Evolutionary conservation across 92 coral and sea anemone species (phyloP), one percentile per base, ranked within the genome.

Genomic region (Epizoanthus scotinus): DNA sequence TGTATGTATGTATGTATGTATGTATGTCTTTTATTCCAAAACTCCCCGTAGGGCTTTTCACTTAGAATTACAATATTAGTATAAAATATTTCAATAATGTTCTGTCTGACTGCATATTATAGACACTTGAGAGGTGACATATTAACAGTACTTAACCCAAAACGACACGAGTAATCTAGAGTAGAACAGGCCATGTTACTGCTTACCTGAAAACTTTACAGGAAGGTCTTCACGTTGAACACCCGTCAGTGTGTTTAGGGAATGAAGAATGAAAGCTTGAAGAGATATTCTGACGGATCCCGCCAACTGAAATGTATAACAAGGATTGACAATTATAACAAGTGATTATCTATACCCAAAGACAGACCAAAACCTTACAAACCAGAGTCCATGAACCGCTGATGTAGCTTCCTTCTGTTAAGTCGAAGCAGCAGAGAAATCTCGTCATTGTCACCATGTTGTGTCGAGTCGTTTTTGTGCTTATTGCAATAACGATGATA

Each of bases 371-470:
- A 47, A 47, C 12, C 52, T 47, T 17, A 75, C 81, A 58, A 75
- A 75, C 81, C 81, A 75, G 67, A 36, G 81, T 58, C 81, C 81
- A 75, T 3, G 67, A 75, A 12, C 68, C 81, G 42, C 81, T 75
- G 34, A 75, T 75, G 29, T 75, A 75, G n/a, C 68, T 75, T 21
- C 81, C 81, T 40, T 75, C 81, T 75, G 20, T 40, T 0, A 57
- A 18, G 49, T 75, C 81, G 66, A 75, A 75, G 68, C 81, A 75
- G 34, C 81, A 75, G 20, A 75, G 81, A 75, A 34, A 75, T 75
- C 17, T 75, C 5, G 27, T 60, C 44, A 75, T n/a, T 2, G 40
- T 34, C 12, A 75, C 57, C 81, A 75, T 75, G 9, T 60, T 38
- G 10, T 59, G 15, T 3, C 3, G 13, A 15, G 70, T n/a, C 36